Evolutionary conservation across 2,888 invertebrate genomes (phyloP), one percentile per base, ranked within the genome.

Genomic region (Polydrusus tereticollis): DNA sequence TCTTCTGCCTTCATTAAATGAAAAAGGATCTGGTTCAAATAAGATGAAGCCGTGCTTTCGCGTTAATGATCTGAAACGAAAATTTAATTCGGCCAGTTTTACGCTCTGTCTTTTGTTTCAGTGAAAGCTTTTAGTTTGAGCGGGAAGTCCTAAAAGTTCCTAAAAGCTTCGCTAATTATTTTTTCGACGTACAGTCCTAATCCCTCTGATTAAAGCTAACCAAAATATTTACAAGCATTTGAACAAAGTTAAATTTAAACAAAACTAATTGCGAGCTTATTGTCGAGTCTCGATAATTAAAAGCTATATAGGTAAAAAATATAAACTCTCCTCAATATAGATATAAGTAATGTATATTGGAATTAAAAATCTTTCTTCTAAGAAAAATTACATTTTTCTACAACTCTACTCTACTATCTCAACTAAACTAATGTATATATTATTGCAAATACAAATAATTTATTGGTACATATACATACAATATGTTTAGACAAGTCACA

Each of bases 1-100:
- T 45, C 10, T 20, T 12, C 1, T 0, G 7, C 45, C 41, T 18
- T 45, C 20, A 45, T 20, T n/a, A 14, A 41, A 12, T 20, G 4
- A 47, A 21, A 21, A 21, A 47, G 6, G 23, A 21, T 47, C 16
- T 3, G 21, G 21, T 21, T 47, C 23, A 47, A 47, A 47, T 29
- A 26, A 29, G 52, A 14, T 55, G 29, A 55, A 29, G 29, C 29
- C 29, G 52, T 26, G 52, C 52, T 55, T 55, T 18, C 4, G 18
- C 16, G 52, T 26, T 55, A 55, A 55, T 55, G 52, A 55, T 55
- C 52, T 18, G 29, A 55, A 55, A 55, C 52, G 52, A 55, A 55
- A 29, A 55, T 29, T 55, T 55, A 33, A 55, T 55, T 55, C 33
- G 16, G 52, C 18, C 52, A 55, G 23, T 47, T 21, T 55, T n/a